Evolutionary conservation across 2,797 vertebrate genomes (phyloP).

Genomic region (Lemur catta): DNA sequence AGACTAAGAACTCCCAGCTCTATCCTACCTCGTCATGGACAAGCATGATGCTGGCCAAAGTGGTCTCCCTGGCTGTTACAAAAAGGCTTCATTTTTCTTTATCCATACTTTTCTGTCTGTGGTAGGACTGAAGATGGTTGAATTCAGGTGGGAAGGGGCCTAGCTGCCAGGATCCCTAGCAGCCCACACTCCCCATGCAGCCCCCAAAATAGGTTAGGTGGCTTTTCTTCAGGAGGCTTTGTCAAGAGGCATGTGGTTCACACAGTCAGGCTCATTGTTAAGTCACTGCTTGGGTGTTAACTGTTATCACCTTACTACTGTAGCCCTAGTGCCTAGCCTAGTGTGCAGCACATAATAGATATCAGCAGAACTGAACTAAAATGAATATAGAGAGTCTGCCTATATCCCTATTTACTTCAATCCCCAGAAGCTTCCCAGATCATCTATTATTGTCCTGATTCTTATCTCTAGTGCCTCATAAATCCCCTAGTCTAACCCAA

Average conservation of each 20-base stretch:
- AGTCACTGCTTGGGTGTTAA: constrained; percentile 60
- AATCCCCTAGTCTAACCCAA: neutral
- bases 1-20: neutral
- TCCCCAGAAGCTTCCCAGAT: neutral
- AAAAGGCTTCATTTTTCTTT: constrained; percentile 44
- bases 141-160: neutral
- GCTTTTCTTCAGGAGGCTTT: constrained; percentile 5
- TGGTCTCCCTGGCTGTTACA: neutral
- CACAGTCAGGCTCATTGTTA: constrained; percentile 39
- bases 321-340: neutral
- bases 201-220: neutral
- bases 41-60: neutral
- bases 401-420: neutral
- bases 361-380: neutral
- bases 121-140: neutral
- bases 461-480: neutral
- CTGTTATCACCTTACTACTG: neutral
- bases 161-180: neutral
- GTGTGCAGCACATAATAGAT: neutral
- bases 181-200: neutral
- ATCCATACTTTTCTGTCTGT: neutral
- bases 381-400: neutral
- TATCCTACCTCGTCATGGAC: constrained; percentile 43
- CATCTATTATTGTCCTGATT: neutral
- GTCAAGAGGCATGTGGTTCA: neutral